Conservation (phyloP, 2,113 vertebrate species). For the Dasyornis broadbenti region DNA sequence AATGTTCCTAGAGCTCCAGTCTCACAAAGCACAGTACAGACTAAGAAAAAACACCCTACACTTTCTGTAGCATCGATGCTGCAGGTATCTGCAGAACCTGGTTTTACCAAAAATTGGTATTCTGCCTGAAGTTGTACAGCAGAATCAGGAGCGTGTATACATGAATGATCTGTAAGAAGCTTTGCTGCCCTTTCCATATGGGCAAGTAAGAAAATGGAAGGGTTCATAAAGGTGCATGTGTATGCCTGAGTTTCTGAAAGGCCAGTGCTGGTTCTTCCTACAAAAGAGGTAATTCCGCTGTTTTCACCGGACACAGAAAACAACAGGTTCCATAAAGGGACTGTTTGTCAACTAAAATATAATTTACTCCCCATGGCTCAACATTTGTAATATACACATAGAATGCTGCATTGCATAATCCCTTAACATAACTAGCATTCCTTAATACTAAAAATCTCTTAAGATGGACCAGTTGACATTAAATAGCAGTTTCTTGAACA, state of each 20-base stretch:
- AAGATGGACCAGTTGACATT: not conserved
- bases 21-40: not conserved
- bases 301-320: not conserved
- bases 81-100: not conserved
- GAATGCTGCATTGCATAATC: not conserved
- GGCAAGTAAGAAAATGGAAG: not conserved
- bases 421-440: not conserved
- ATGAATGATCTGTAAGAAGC: not conserved
- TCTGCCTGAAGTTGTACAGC: not conserved
- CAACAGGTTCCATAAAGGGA: not conserved
- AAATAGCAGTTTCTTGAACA: not conserved
- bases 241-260: not conserved
- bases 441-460: not conserved
- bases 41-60: not conserved
- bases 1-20: not conserved
- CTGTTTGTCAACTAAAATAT: not conserved
- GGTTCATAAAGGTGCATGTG: accelerated
- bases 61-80: not conserved
- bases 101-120: not conserved
- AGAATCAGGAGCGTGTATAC: not conserved
- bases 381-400: not conserved
- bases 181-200: accelerated
- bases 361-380: not conserved
- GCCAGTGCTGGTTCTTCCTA: not conserved
- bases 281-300: not conserved